Evolutionary conservation across 2,113 vertebrate species (phyloP).

Genomic region (Ciconia maguari): DNA sequence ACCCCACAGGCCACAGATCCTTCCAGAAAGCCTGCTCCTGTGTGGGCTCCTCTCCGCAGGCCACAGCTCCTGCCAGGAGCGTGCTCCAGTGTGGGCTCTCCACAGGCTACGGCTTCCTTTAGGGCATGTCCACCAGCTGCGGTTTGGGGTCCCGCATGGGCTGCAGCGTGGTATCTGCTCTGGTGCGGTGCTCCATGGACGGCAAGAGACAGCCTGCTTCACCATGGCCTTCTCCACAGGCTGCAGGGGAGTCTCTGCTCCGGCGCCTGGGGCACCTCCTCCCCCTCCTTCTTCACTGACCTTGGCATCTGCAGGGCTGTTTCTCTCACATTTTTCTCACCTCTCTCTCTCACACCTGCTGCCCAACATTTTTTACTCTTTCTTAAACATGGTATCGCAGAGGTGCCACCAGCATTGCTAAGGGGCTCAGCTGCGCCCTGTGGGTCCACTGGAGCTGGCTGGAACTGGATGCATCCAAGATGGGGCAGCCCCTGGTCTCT

Average conservation of each 20-base stretch:
- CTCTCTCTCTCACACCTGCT: not conserved
- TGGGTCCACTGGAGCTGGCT: not conserved
- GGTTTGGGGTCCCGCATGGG: fast-evolving
- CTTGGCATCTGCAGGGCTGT: not conserved
- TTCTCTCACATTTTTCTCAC: not conserved
- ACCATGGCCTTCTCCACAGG: fast-evolving
- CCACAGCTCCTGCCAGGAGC: not conserved
- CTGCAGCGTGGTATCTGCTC: not conserved
- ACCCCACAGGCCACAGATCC: not conserved
- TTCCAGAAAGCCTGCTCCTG: not conserved
- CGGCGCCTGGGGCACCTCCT: fast-evolving
- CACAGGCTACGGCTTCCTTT: not conserved
- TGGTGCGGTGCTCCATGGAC: fast-evolving
- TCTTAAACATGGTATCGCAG: not conserved
- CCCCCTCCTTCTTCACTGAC: not conserved
- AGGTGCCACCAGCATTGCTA: not conserved
- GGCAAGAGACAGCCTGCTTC: not conserved
- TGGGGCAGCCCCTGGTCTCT: fast-evolving
- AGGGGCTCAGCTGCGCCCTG: not conserved
- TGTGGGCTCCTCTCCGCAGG: not conserved
- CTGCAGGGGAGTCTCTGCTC: not conserved
- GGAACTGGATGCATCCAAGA: not conserved
- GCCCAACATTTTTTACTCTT: not conserved
- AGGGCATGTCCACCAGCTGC: not conserved
- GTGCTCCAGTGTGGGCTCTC: not conserved